These are phyloP conservation scores for Drosophila melanica DNA, from an alignment of 1,140 invertebrate species.

Conservation along the genomic window DNA sequence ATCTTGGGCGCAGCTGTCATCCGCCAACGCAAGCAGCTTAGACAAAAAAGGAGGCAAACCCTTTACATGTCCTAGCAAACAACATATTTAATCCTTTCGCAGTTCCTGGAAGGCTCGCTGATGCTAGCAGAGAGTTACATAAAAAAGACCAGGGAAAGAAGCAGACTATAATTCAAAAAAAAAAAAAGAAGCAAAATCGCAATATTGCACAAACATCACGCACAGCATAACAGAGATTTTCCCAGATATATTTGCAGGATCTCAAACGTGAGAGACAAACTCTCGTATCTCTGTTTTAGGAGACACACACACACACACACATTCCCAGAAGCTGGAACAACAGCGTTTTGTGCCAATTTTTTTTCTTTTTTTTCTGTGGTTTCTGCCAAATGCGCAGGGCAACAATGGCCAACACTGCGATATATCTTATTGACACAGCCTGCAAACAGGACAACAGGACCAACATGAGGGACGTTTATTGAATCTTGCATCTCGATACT, in stretches of 20 bases:
- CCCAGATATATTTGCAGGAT: conserved; percentile 36
- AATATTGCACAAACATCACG: conserved; percentile 73
- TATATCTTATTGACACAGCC: conserved; percentile 52
- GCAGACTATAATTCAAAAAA: conserved; percentile 1
- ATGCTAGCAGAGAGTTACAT: conserved; percentile 48
- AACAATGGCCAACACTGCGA: conserved; percentile 35
- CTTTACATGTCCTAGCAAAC: conserved; percentile 26
- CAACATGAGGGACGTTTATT: conserved; percentile 2
- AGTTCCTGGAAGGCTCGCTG: conserved; percentile 42
- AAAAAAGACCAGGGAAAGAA: conserved; percentile 27
- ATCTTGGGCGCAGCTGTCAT: conserved; percentile 25
- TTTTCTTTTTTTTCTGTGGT: conserved; percentile 46
- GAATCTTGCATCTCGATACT: neutral
- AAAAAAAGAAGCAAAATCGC: conserved; percentile 56
- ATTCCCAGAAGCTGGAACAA: conserved; percentile 66
- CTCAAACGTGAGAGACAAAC: conserved; percentile 60
- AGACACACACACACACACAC: conserved; percentile 8
- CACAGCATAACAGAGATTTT: conserved; percentile 41
- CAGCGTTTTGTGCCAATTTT: conserved; percentile 68
- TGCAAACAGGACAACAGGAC: conserved; percentile 6
- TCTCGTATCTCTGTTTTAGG: conserved; percentile 22
- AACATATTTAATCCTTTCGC: conserved; percentile 59
- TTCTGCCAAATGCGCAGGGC: conserved; percentile 36
- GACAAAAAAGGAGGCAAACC: neutral
- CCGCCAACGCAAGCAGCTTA: conserved; percentile 20